Evolutionary conservation across 2,888 invertebrate genomes (phyloP), one percentile per base, ranked within the genome.

Genomic region (Tachina fera): DNA sequence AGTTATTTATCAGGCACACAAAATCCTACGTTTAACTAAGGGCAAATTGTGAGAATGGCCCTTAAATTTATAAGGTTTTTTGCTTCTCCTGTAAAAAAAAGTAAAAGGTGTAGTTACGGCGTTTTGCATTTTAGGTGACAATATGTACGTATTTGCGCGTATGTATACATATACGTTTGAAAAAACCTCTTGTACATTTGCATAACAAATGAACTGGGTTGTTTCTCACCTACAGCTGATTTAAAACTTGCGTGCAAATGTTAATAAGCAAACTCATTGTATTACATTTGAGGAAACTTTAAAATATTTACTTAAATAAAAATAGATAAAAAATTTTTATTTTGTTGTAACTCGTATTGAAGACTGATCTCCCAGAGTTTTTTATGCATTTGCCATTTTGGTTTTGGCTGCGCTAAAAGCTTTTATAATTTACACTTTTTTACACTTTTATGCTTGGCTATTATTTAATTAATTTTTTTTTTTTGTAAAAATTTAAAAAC

Each of bases 271-370:
- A n/a, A 5, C n/a, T 61, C 16, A 61, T 16, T 39, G n/a, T 60
- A 11, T 56, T 56, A 19, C 2, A 13, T 58, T 31, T 45, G 65
- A 80, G 80, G 80, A 80, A 80, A 80, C 72, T 43, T 39, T 45
- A 63, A 22, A 13, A 16, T 10, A 9, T 60, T 41, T 60, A n/a
- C 31, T n/a, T 11, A 31, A 14, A 49, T 10, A 67, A 31, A 22
- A 31, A 9, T n/a, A 11, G 43, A 19, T 13, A 63, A 8, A 63
- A 65, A 47, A 47, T n/a, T 56, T 39, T 68, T 49, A 41, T 75
- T 19, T 63, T 22, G 16, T 45, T 51, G n/a, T 41, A n/a, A 22
- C 22, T 22, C 22, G 4, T 31, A 63, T 14, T 41, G 6, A 3
- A 19, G 9, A 41, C 11, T 39, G 19, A 19, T 16, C 49, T 67